A percentile compares a stretch with the other conserved stretches of the same genome.
phyloP scores from a whole-genome alignment of 2,113 vertebrate genomes.

The Spermophilus dauricus region DNA sequence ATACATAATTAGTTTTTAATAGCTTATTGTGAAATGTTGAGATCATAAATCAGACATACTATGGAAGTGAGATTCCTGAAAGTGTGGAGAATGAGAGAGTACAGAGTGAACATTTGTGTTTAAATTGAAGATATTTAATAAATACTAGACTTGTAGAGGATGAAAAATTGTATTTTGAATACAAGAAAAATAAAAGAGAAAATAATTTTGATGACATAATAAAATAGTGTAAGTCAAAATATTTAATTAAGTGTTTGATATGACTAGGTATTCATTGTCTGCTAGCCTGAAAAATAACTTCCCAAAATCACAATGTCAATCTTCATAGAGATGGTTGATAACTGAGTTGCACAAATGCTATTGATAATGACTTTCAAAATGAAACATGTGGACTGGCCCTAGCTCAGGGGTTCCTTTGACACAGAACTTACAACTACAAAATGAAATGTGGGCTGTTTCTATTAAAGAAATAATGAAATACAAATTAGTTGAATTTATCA shows the following conservation, averaged over 20 bases:
- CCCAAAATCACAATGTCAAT: background rate
- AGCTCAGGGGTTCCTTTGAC: too few relatives aligned
- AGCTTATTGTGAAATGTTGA: background rate
- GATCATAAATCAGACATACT: background rate
- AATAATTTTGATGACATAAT: background rate
- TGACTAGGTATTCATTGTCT: background rate
- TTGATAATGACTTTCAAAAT: background rate
- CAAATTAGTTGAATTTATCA: background rate
- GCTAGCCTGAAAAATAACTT: background rate
- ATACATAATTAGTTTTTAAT: background rate
- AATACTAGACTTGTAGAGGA: rapidly evolving
- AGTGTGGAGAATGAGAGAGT: background rate
- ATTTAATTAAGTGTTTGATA: background rate
- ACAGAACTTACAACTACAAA: too few relatives aligned
- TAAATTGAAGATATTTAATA: background rate
- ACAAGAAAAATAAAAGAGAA: background rate
- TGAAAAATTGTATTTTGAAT: background rate
- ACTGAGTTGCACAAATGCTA: background rate
- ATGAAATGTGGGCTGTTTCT: background rate
- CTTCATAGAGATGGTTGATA: background rate
- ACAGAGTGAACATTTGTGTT: background rate
- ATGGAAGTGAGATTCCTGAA: background rate
- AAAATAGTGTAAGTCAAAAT: background rate
- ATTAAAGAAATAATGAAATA: background rate
- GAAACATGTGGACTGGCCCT: background rate